phyloP scores from a whole-genome alignment of 2,888 invertebrate species.

The Pristionchus exspectatus region DNA sequence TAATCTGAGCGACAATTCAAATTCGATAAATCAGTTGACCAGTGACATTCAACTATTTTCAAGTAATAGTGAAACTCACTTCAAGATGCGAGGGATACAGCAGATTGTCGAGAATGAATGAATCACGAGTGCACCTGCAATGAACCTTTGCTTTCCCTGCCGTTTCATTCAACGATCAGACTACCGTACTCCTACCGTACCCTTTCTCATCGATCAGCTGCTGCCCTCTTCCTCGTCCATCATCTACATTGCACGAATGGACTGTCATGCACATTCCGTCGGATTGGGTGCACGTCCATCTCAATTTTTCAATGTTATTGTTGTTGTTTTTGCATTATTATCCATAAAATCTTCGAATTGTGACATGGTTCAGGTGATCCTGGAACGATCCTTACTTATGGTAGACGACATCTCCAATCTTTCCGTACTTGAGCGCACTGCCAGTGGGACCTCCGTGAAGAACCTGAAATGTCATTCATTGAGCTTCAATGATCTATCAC shows the following conservation, averaged over 20 bases:
- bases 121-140: conserved; percentile 70
- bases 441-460: conserved; percentile 65
- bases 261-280: conserved; percentile 73
- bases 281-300: conserved; percentile 66
- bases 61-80: conserved; percentile 15
- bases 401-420: conserved; percentile 72
- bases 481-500: no score
- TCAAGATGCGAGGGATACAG: conserved; percentile 60
- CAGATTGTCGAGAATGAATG: conserved; percentile 68
- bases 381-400: conserved; percentile 60
- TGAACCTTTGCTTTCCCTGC: neutral
- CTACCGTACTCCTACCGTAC: conserved; percentile 56
- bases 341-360: no score
- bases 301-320: conserved; percentile 37
- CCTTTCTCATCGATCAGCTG: conserved; percentile 74
- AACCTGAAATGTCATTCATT: conserved; percentile 56
- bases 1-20: no score
- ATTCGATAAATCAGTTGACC: no score
- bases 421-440: conserved; percentile 68
- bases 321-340: neutral
- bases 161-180: neutral
- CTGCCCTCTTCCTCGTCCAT: conserved; percentile 74
- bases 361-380: no score
- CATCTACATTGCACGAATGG: conserved; percentile 75
- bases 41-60: no score